Percentiles rank a stretch among this genome's conserved stretches.
Evolutionary conservation across 2,113 vertebrate genomes (phyloP).

Genomic region (Scopus umbretta): DNA sequence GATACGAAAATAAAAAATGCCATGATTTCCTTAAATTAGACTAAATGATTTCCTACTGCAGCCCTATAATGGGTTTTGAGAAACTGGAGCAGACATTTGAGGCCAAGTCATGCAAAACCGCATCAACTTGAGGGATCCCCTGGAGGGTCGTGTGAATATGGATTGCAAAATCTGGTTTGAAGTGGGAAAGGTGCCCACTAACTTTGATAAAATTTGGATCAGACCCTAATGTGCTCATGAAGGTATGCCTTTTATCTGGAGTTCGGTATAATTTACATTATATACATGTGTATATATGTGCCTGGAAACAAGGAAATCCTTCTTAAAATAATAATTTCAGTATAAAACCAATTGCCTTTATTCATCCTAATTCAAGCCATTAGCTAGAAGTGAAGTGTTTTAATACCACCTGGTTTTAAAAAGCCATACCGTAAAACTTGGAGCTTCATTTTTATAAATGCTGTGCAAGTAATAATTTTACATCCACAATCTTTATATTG

Average conservation of each 20-base stretch:
- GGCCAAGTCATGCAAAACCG: slow-evolving; percentile 42
- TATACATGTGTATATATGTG: neutral
- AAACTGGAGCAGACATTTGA: slow-evolving; percentile 28
- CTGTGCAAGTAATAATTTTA: neutral
- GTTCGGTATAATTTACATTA: neutral
- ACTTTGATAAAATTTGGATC: slow-evolving; percentile 43
- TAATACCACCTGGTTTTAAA: neutral
- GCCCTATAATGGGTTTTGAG: slow-evolving; percentile 1
- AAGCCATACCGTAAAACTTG: neutral
- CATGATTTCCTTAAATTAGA: slow-evolving; percentile 40
- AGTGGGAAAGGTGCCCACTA: neutral
- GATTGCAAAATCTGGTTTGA: slow-evolving; percentile 36
- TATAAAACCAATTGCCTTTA: neutral
- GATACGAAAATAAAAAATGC: slow-evolving; percentile 1
- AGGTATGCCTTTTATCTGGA: slow-evolving; percentile 25
- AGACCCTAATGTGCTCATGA: neutral
- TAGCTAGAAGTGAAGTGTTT: neutral
- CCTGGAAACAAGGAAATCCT: slow-evolving; percentile 28
- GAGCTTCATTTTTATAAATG: neutral
- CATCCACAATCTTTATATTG: neutral
- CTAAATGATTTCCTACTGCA: slow-evolving; percentile 47
- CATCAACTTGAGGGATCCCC: slow-evolving; percentile 27
- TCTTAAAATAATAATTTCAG: neutral
- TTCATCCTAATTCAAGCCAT: neutral
- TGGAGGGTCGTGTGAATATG: slow-evolving; percentile 27